Evolutionary conservation across 2,888 invertebrate genomes (phyloP).

Genomic region (Pelosia muscerda): DNA sequence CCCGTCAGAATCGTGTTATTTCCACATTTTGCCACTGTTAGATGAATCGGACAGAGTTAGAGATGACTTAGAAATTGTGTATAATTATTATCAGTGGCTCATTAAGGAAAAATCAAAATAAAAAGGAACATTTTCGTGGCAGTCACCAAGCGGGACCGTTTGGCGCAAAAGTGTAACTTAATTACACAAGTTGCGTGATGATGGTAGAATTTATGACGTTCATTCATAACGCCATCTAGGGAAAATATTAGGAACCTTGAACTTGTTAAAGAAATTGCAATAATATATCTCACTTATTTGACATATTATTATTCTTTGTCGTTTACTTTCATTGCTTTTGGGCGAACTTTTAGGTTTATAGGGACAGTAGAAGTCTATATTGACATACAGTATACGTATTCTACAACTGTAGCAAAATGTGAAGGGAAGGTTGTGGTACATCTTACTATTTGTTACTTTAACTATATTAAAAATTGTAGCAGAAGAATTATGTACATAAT

Average conservation of each 20-base stretch:
- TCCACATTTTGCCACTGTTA: too few relatives aligned
- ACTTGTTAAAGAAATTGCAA: conserved; percentile 3
- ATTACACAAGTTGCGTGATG: conserved; percentile 64
- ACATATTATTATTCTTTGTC: neutral
- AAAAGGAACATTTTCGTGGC: conserved; percentile 31
- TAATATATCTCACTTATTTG: neutral
- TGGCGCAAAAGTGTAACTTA: conserved; percentile 61
- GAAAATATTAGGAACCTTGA: conserved; percentile 5
- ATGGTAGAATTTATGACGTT: conserved; percentile 18
- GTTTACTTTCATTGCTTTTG: neutral
- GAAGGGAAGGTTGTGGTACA: neutral
- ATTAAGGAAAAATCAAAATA: conserved; percentile 25
- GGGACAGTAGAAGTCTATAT: too few relatives aligned
- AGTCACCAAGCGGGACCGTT: conserved; percentile 45
- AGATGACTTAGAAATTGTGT: neutral
- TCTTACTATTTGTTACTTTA: too few relatives aligned
- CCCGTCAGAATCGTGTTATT: too few relatives aligned
- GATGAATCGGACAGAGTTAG: too few relatives aligned
- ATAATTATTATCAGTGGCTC: conserved; percentile 10
- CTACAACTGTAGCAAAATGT: too few relatives aligned
- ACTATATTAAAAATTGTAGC: too few relatives aligned
- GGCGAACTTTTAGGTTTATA: neutral
- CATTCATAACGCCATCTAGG: conserved; percentile 33
- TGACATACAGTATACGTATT: neutral
- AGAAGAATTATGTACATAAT: too few relatives aligned